phyloP scores from a whole-genome alignment of 1,140 invertebrate genomes.

The Drosophila suzukii region DNA sequence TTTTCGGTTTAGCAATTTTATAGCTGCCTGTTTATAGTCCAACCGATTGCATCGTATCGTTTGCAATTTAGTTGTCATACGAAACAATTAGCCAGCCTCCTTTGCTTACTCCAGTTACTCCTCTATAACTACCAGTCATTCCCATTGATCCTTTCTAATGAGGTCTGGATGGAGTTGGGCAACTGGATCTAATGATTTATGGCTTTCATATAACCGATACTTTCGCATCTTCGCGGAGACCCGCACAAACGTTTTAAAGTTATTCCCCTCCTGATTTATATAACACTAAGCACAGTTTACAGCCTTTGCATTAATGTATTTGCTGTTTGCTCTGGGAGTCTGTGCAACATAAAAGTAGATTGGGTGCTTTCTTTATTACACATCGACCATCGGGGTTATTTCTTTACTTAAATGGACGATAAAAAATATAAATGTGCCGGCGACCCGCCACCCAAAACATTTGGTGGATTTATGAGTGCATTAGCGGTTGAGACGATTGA shows the following conservation, averaged over 20 bases:
- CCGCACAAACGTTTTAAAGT: slow-evolving; percentile 9
- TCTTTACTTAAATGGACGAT: slow-evolving; percentile 44
- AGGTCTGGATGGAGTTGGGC: not conserved
- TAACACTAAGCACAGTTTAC: slow-evolving; percentile 57
- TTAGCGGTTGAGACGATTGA: slow-evolving; percentile 63
- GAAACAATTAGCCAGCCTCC: not conserved
- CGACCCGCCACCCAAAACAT: slow-evolving; percentile 40
- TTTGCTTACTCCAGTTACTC: not conserved
- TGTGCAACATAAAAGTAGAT: slow-evolving; percentile 58
- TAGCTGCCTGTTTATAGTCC: not conserved
- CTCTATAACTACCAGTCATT: slow-evolving; percentile 1
- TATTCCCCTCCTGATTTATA: slow-evolving; percentile 29
- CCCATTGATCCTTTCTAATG: slow-evolving; percentile 39
- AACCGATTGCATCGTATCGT: not conserved
- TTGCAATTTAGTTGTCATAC: not conserved
- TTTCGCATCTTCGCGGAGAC: slow-evolving; percentile 12
- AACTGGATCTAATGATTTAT: slow-evolving; percentile 31
- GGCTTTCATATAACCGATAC: slow-evolving; percentile 22
- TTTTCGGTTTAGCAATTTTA: not conserved
- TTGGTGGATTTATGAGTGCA: slow-evolving; percentile 67
- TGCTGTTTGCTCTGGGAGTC: slow-evolving; percentile 39
- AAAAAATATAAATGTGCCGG: slow-evolving; percentile 42
- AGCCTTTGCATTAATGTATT: slow-evolving; percentile 44
- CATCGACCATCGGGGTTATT: slow-evolving; percentile 27
- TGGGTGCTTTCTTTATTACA: slow-evolving; percentile 54